These are phyloP conservation scores for Pangasius djambal DNA, from an alignment of 2,797 vertebrate genomes.

Conservation along the genomic window DNA sequence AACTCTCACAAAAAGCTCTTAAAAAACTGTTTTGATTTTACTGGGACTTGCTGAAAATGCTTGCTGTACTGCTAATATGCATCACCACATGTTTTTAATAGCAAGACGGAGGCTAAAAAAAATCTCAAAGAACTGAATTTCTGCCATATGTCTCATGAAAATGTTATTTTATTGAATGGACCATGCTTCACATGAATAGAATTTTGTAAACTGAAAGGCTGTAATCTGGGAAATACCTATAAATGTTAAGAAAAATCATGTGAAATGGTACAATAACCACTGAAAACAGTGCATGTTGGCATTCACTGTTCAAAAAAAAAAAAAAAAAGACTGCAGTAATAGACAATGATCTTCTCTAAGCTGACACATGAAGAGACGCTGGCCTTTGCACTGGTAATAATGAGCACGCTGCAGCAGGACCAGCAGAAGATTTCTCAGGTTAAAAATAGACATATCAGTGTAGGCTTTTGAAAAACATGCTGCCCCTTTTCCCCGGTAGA, in stretches of 20 bases:
- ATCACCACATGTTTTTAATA: background rate
- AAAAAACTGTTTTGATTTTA: background rate
- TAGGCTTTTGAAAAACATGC: constrained; percentile 18
- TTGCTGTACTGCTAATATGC: background rate
- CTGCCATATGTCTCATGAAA: background rate
- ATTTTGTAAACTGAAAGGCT: background rate
- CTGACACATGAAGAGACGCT: constrained; percentile 1
- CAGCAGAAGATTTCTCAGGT: background rate
- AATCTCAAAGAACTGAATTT: background rate
- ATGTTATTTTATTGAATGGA: background rate
- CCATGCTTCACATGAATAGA: too few relatives aligned
- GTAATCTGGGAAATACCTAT: background rate
- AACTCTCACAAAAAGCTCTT: background rate
- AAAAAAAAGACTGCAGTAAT: background rate
- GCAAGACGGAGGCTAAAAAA: background rate
- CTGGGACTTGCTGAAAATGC: background rate
- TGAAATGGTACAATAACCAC: background rate
- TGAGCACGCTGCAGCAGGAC: background rate
- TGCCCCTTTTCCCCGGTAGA: background rate
- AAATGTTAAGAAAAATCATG: background rate
- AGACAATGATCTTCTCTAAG: constrained; percentile 1
- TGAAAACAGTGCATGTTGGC: background rate
- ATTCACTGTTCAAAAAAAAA: background rate
- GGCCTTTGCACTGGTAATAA: constrained; percentile 24
- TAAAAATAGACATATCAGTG: constrained; percentile 34